Evolutionary conservation across 92 coral and sea anemone species (phyloP).

Genomic region (Zoanthus sociatus): DNA sequence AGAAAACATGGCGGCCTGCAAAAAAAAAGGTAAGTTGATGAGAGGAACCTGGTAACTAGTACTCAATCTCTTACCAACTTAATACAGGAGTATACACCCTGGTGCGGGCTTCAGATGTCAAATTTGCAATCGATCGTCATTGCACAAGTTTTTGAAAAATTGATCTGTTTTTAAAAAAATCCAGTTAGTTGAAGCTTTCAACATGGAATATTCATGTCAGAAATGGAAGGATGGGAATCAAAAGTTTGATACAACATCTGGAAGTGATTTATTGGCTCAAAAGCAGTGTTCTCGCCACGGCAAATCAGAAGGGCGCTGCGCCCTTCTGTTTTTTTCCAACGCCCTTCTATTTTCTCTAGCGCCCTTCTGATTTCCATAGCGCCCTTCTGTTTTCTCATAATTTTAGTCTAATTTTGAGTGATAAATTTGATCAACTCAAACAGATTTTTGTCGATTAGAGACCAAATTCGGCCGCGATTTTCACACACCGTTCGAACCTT

Average conservation of each 20-base stretch:
- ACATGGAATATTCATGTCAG: conserved; percentile 9
- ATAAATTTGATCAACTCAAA: too few relatives aligned
- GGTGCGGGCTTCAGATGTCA: conserved; percentile 26
- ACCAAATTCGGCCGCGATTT: too few relatives aligned
- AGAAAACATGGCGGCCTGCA: conserved; percentile 28
- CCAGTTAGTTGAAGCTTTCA: conserved; percentile 4
- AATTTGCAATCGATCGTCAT: conserved; percentile 11
- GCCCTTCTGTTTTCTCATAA: too few relatives aligned
- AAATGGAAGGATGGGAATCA: conserved; percentile 12
- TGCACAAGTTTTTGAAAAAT: conserved; percentile 27
- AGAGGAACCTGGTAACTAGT: conserved; percentile 39
- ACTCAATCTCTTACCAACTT: conserved; percentile 31
- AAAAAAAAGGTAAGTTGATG: conserved; percentile 5
- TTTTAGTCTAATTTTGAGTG: too few relatives aligned
- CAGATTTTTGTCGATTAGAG: too few relatives aligned
- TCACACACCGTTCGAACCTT: too few relatives aligned
- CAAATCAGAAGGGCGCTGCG: too few relatives aligned
- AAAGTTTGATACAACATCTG: conserved; percentile 3
- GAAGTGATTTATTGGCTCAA: neutral
- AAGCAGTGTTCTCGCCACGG: neutral
- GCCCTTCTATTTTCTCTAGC: too few relatives aligned
- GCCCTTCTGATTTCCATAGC: too few relatives aligned
- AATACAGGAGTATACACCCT: conserved; percentile 23
- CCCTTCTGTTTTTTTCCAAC: too few relatives aligned
- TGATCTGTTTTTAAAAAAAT: conserved; percentile 28